Percentiles rank a stretch among this genome's conserved stretches.
Evolutionary conservation across 2,113 vertebrate genomes (phyloP).

Genomic region (Channa maculata): DNA sequence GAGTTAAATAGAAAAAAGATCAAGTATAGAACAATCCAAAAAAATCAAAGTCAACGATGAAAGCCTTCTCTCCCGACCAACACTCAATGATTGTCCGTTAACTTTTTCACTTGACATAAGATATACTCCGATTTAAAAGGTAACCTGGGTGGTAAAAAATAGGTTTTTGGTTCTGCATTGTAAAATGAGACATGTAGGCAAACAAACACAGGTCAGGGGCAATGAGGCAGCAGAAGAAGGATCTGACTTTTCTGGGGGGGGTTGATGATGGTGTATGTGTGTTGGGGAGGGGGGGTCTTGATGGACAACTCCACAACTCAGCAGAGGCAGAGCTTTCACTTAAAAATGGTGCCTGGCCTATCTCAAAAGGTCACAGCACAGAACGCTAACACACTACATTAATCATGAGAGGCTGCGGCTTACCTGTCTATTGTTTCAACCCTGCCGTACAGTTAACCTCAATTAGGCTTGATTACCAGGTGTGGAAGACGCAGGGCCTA

Average conservation of each 20-base stretch:
- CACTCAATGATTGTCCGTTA: conserved; percentile 6
- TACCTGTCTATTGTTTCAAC: conserved; percentile 85
- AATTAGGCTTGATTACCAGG: conserved; percentile 85
- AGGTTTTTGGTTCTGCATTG: conserved; percentile 56
- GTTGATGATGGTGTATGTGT: conserved; percentile 27
- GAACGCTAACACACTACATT: conserved; percentile 82
- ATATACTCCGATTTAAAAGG: conserved; percentile 36
- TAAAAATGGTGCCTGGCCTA: conserved; percentile 86
- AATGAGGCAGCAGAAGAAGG: conserved; percentile 74
- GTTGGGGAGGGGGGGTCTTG: conserved; percentile 71
- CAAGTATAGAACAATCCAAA: background rate
- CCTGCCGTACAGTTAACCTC: conserved; percentile 82
- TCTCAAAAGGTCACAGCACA: conserved; percentile 85
- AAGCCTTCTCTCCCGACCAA: background rate
- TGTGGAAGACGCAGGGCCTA: conserved; percentile 75
- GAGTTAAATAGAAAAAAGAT: background rate
- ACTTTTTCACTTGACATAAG: conserved; percentile 16
- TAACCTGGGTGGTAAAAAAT: conserved; percentile 37
- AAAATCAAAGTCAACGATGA: background rate
- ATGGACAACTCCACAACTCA: conserved; percentile 81
- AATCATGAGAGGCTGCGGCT: conserved; percentile 82
- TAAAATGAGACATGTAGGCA: conserved; percentile 75
- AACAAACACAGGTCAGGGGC: conserved; percentile 78
- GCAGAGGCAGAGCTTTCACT: conserved; percentile 84
- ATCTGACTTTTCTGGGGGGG: conserved; percentile 58